Base-by-base conservation (phyloP, 1,140 invertebrate species). In the Ephestia elutella region DNA sequence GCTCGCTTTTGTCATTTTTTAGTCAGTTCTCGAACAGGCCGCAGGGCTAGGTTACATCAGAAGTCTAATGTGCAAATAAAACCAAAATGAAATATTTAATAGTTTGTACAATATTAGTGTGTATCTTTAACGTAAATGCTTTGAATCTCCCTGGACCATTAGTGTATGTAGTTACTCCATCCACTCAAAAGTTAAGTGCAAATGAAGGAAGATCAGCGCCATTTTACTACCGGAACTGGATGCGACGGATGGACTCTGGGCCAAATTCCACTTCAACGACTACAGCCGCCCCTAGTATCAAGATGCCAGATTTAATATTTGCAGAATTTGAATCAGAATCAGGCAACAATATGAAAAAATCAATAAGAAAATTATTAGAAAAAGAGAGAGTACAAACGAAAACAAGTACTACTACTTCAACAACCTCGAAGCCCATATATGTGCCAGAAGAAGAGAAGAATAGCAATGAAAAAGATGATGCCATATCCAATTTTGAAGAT, bases 221-320 rank as follows among this genome's bases (percentile, higher is more conserved):
- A 7, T 88, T 86, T 56, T 88, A 88, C 55, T 88, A 88, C 58
- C 78, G 77, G 44, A 86, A 82, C 58, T 88, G 86, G 86, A 82
- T 80, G 67, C 70, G 74, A 70, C 73, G 85, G 60, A 86, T 88
- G 75, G 85, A 88, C 35, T 60, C 74, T 0, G 67, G 62, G 20
- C 44, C 62, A 10, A 78, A 80, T 53, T 20, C 54, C 5, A 75
- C 75, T 3, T 62, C 69, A 1, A 75, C 75, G 5, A 70, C 75
- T 0, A 80, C 75, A 0, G 73, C 62, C 5, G 62, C 70, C n/a
- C 55, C 67, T 18, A 62, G 4, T 15, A 59, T 68, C 13, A 78
- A 78, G 56, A 84, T 83, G 5, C 86, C 79, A 5, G 86, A 88
- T 65, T 71, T 88, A 54, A 88, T 88, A 65, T 88, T 88, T 64